phyloP scores from a whole-genome alignment of 1,140 invertebrate species.

The Trichonephila inaurata region DNA sequence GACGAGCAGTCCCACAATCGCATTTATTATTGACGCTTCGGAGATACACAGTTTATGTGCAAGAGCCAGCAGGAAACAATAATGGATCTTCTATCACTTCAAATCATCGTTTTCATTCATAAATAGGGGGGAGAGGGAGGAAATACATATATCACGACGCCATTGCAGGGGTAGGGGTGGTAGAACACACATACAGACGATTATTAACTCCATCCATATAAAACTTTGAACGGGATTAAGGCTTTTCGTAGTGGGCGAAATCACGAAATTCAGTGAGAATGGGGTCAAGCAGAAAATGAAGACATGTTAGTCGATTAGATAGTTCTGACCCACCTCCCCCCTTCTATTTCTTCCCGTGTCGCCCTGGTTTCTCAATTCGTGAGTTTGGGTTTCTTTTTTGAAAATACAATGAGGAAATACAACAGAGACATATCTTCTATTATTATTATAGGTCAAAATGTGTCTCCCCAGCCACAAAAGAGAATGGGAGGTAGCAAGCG shows the following conservation, averaged over 20 bases:
- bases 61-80: slow-evolving; percentile 55
- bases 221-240: slow-evolving; percentile 45
- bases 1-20: slow-evolving; percentile 41
- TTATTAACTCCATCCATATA: slow-evolving; percentile 67
- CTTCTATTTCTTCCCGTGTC: slow-evolving; percentile 37
- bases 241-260: slow-evolving; percentile 63
- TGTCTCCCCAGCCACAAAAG: neutral
- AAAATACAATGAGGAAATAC: slow-evolving; percentile 27
- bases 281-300: slow-evolving; percentile 67
- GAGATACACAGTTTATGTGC: slow-evolving; percentile 56
- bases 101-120: slow-evolving; percentile 73
- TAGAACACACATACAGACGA: slow-evolving; percentile 34
- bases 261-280: slow-evolving; percentile 70
- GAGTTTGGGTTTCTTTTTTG: slow-evolving; percentile 54
- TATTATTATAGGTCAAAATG: slow-evolving; percentile 35
- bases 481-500: neutral
- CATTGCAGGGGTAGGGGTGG: neutral
- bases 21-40: slow-evolving; percentile 63
- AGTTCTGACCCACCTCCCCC: neutral
- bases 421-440: slow-evolving; percentile 23
- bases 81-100: slow-evolving; percentile 75
- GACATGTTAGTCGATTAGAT: slow-evolving; percentile 66
- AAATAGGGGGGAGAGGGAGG: slow-evolving; percentile 28
- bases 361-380: slow-evolving; percentile 63
- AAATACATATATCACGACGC: slow-evolving; percentile 65